phyloP scores from a whole-genome alignment of 92 coral and sea anemone genomes.

The Chrysogorgia sp. region DNA sequence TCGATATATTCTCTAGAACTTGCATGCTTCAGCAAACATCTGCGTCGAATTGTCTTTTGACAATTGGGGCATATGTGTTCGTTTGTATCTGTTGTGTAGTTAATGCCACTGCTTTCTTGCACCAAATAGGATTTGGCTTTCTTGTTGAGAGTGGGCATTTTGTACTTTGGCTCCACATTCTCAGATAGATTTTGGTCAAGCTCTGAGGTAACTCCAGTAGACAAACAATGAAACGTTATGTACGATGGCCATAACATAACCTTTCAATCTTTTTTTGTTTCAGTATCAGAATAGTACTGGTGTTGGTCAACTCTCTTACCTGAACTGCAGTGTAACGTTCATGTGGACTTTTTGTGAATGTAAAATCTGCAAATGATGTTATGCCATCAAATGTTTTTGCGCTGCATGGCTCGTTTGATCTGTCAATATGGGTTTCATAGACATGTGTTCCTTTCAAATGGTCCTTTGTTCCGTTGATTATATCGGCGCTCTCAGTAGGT shows the following conservation, averaged over 20 bases:
- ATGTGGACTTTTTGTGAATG: slow-evolving; percentile 11
- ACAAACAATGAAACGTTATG: not conserved
- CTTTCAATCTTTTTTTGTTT: slow-evolving; percentile 8
- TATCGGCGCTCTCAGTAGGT: slow-evolving; percentile 50
- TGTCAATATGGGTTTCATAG: slow-evolving; percentile 20
- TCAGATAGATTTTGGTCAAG: slow-evolving; percentile 37
- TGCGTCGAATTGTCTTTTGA: no score
- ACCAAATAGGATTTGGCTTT: not conserved
- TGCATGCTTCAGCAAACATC: no score
- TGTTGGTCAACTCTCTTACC: slow-evolving; percentile 44
- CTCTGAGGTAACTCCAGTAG: slow-evolving; percentile 47
- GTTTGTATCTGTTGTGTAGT: no score
- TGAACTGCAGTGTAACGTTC: slow-evolving; percentile 18
- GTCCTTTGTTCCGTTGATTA: slow-evolving; percentile 48
- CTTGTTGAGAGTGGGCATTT: slow-evolving; percentile 7
- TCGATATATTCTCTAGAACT: no score
- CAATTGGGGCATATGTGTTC: no score
- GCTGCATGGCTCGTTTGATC: slow-evolving; percentile 20
- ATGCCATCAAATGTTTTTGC: slow-evolving; percentile 67
- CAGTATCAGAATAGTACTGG: slow-evolving; percentile 37
- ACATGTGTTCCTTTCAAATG: no score
- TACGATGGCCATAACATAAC: not conserved
- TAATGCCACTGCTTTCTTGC: no score
- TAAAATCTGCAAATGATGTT: slow-evolving; percentile 55
- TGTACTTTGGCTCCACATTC: slow-evolving; percentile 10